A percentile compares a stretch with the other conserved stretches of the same genome.
Conservation (phyloP, 2,888 invertebrate genomes). For the Lottia gigantea region DNA sequence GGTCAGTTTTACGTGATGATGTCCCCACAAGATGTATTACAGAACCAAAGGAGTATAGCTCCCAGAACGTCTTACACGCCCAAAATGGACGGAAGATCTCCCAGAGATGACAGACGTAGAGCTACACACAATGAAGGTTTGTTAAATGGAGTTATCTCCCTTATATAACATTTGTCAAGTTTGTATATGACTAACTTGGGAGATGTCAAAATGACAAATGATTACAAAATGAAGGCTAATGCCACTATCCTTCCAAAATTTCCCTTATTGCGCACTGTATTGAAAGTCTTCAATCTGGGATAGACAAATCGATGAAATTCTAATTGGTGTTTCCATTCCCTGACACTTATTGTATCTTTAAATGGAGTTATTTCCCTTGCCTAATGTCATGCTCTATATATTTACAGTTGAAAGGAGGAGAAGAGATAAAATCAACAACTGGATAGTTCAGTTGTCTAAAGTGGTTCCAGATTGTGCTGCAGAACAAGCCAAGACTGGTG, state of each 20-base stretch:
- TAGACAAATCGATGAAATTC: no score
- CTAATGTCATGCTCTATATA: background rate
- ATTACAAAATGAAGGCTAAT: no score
- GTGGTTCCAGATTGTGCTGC: conserved; percentile 82
- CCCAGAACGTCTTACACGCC: conserved; percentile 62
- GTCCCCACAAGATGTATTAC: conserved; percentile 82
- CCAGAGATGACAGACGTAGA: conserved; percentile 85
- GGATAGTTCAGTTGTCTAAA: conserved; percentile 93
- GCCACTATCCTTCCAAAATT: no score
- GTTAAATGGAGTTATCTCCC: background rate
- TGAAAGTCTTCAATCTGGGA: no score
- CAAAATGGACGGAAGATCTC: conserved; percentile 62
- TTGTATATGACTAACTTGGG: no score
- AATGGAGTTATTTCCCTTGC: background rate
- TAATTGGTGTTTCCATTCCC: no score
- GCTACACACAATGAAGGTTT: conserved; percentile 89
- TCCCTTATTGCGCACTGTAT: no score
- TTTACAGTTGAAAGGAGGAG: conserved; percentile 84
- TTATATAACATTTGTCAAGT: no score
- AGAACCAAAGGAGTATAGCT: conserved; percentile 68
- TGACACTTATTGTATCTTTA: background rate
- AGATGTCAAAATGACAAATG: no score
- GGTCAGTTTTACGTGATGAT: conserved; percentile 86
- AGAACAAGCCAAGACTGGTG: conserved; percentile 74
- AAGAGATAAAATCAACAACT: conserved; percentile 95